Evolutionary conservation across 2,113 vertebrate species (phyloP).

Genomic region (Cryptomyrus ogoouensis): DNA sequence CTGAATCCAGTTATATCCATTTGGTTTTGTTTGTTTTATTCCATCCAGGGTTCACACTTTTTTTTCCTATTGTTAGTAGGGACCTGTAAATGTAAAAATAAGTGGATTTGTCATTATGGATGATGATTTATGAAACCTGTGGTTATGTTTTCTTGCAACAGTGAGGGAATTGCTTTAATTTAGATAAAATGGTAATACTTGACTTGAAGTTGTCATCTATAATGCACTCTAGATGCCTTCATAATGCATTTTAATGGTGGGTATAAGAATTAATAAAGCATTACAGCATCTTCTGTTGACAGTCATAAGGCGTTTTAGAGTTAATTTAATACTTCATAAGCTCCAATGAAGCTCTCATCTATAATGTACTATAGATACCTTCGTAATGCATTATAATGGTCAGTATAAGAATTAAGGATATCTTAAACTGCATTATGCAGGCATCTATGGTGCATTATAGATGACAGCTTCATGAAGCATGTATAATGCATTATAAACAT

Average conservation of each 20-base stretch:
- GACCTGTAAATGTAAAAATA: background rate
- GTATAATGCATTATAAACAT: background rate
- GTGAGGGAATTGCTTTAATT: background rate
- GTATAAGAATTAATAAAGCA: background rate
- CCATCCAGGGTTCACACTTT: background rate
- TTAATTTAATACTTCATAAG: background rate
- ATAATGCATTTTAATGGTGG: background rate
- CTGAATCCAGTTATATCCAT: conserved; percentile 5
- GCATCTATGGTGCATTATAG: background rate
- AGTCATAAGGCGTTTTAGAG: background rate
- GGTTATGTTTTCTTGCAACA: background rate
- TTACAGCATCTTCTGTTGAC: background rate
- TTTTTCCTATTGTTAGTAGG: background rate
- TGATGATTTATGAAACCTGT: background rate
- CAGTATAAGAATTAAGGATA: background rate
- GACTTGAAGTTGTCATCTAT: background rate
- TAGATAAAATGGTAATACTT: background rate
- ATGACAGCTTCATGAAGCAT: background rate
- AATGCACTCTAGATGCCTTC: background rate
- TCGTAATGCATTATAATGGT: background rate
- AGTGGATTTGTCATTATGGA: background rate
- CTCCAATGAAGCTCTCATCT: background rate
- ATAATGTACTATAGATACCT: background rate
- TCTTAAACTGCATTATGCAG: background rate
- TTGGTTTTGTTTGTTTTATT: background rate